phyloP scores from a whole-genome alignment of 2,888 invertebrate genomes.

The Metopia argyrocephala region DNA sequence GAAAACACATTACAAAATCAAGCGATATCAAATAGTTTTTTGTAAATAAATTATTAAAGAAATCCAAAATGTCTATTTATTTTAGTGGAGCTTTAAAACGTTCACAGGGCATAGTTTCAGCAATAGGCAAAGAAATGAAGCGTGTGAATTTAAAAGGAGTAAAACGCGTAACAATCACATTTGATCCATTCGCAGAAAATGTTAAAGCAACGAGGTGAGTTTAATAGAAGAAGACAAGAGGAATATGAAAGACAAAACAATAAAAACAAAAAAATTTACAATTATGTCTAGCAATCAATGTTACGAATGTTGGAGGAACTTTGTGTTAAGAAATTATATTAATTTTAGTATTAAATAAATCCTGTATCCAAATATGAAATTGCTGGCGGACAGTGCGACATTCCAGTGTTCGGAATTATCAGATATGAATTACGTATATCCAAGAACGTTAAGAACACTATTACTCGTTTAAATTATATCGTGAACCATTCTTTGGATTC shows the following conservation, averaged over 20 bases:
- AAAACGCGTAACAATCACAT: slow-evolving; percentile 86
- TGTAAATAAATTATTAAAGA: slow-evolving; percentile 13
- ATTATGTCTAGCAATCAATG: background rate
- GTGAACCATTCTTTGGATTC: no score
- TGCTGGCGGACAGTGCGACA: no score
- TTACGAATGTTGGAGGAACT: background rate
- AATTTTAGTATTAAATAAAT: no score
- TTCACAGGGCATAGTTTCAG: slow-evolving; percentile 85
- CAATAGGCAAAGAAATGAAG: slow-evolving; percentile 86
- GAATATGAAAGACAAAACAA: slow-evolving; percentile 22
- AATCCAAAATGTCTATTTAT: slow-evolving; percentile 84
- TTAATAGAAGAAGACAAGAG: background rate
- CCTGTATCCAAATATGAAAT: no score
- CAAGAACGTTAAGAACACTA: no score
- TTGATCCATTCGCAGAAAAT: slow-evolving; percentile 90
- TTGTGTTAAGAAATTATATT: no score
- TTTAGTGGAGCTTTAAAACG: slow-evolving; percentile 84
- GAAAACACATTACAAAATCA: slow-evolving; percentile 46
- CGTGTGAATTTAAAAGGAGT: slow-evolving; percentile 88
- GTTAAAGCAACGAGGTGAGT: slow-evolving; percentile 81
- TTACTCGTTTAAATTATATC: no score
- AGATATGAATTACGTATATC: no score
- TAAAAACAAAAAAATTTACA: background rate
- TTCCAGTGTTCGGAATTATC: no score
- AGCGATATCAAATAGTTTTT: background rate